A percentile compares a stretch with the other conserved stretches of the same genome.
Evolutionary conservation across 2,888 invertebrate species (phyloP).

Genomic region (Cosmopolites sordidus): DNA sequence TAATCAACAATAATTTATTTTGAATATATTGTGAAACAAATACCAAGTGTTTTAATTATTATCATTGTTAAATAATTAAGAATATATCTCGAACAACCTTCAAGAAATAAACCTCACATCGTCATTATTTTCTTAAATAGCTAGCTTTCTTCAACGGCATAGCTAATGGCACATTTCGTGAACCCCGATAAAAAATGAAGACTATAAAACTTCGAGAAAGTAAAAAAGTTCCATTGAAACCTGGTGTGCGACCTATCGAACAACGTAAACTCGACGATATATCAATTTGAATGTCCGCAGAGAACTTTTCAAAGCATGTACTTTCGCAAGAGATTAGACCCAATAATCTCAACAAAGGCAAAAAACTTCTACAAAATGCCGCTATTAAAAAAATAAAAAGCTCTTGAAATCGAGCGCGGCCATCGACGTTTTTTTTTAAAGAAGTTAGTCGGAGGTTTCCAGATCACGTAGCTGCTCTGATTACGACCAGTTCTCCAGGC

Average conservation of each 20-base stretch:
- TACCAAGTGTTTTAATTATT: no score
- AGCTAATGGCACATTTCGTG: no score
- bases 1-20: no score
- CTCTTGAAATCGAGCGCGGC: constrained; percentile 2
- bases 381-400: constrained; percentile 6
- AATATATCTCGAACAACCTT: no score
- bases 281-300: background rate
- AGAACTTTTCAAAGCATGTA: background rate
- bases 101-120: no score
- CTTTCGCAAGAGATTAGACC: background rate
- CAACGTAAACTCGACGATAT: background rate
- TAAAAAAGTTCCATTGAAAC: background rate
- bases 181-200: no score
- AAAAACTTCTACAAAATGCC: background rate
- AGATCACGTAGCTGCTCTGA: no score
- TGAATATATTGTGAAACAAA: no score
- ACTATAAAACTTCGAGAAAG: background rate
- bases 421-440: constrained; percentile 2
- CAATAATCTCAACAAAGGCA: constrained; percentile 2
- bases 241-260: background rate
- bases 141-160: no score
- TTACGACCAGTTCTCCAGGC: no score
- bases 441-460: constrained; percentile 3
- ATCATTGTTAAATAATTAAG: no score
- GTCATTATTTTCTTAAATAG: no score